phyloP scores from a whole-genome alignment of 2,888 invertebrate species.

The Uloborus plumipes region DNA sequence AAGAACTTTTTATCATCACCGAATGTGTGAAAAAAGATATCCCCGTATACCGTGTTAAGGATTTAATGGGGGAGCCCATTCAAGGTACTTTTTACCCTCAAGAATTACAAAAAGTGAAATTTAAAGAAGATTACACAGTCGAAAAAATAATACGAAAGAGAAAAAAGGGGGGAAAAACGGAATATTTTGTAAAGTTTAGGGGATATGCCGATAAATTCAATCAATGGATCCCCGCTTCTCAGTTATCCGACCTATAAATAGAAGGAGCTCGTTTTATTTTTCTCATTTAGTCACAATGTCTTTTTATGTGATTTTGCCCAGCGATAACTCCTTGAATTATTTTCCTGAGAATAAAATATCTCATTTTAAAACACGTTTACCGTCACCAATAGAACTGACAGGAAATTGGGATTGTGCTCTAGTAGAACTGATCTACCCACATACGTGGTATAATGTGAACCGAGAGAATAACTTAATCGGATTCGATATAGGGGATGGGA shows the following conservation, averaged over 20 bases:
- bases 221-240: conserved; percentile 13
- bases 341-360: conserved; percentile 37
- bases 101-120: conserved; percentile 36
- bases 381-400: neutral
- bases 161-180: neutral
- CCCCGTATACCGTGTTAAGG: conserved; percentile 6
- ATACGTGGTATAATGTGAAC: conserved; percentile 21
- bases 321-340: conserved; percentile 10
- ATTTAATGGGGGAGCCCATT: conserved; percentile 16
- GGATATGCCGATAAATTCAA: conserved; percentile 18
- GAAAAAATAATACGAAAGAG: conserved; percentile 29
- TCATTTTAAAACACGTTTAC: conserved; percentile 17
- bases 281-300: conserved; percentile 1
- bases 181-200: conserved; percentile 21
- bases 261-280: neutral
- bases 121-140: conserved; percentile 1
- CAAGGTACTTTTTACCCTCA: conserved; percentile 24
- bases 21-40: conserved; percentile 28
- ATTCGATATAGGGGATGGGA: neutral
- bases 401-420: conserved; percentile 22
- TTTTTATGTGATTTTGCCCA: conserved; percentile 23
- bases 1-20: conserved; percentile 24
- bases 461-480: too few species aligned
- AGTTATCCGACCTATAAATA: conserved; percentile 24
- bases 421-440: conserved; percentile 24